Percentiles rank a stretch among this genome's conserved stretches.
Evolutionary conservation across 2,113 vertebrate species (phyloP).

Genomic region (Stomatorhinus ivindoensis): DNA sequence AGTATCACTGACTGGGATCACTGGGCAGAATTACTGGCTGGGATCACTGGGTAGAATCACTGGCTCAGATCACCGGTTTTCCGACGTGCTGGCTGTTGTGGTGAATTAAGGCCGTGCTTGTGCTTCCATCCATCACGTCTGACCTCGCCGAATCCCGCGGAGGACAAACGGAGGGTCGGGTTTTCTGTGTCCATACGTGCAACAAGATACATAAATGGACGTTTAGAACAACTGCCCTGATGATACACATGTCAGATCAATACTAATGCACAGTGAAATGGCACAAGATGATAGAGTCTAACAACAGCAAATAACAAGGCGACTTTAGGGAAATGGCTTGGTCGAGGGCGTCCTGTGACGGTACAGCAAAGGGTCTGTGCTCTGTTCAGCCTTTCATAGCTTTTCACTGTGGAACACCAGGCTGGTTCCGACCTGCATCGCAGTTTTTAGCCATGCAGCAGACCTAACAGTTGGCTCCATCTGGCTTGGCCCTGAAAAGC

Average conservation of each 20-base stretch:
- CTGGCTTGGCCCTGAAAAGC: not conserved
- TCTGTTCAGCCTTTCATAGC: not conserved
- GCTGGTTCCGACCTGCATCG: not conserved
- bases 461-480: not conserved
- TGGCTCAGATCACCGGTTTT: not conserved
- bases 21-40: not conserved
- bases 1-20: not conserved
- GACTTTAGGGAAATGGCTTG: not conserved
- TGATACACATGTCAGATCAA: not conserved
- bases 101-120: not conserved
- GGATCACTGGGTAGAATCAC: not conserved
- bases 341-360: not conserved
- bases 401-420: not conserved
- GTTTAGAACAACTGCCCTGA: not conserved
- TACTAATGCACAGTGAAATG: not conserved
- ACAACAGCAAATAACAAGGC: not conserved
- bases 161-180: not conserved
- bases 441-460: not conserved
- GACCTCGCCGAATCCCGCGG: not conserved
- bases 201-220: not conserved
- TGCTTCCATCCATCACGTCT: not conserved
- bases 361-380: not conserved
- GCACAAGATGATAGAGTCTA: not conserved
- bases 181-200: not conserved
- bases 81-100: not conserved